Conservation (phyloP, 2,113 vertebrate genomes). For the Podarcis raffonei region DNA sequence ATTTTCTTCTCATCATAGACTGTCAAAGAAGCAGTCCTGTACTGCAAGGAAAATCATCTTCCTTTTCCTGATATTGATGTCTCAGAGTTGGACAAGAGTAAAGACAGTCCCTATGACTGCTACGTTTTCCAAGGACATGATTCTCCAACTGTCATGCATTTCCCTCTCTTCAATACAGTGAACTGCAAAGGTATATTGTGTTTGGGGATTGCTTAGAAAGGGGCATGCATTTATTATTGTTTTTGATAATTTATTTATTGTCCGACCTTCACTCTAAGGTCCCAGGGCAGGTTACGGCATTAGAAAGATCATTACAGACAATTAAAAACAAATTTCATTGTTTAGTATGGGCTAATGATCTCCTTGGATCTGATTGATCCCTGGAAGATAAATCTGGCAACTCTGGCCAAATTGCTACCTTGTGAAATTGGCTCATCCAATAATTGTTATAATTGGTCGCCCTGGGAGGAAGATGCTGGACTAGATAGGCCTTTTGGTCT, state of each 20-base stretch:
- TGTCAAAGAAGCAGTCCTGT: conserved; percentile 18
- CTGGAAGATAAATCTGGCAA: background rate
- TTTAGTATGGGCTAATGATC: background rate
- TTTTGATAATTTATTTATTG: no score
- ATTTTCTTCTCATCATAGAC: conserved; percentile 38
- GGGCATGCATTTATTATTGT: no score
- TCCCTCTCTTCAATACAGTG: conserved; percentile 61
- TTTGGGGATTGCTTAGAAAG: background rate
- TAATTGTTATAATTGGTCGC: no score
- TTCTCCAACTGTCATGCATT: conserved; percentile 56
- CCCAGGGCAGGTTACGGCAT: no score
- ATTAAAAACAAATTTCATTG: no score
- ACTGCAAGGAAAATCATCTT: conserved; percentile 28
- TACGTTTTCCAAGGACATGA: conserved; percentile 47
- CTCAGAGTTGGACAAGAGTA: background rate
- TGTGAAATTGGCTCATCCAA: no score
- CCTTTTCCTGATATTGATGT: conserved; percentile 44
- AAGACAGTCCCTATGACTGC: conserved; percentile 26
- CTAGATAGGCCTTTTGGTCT: no score
- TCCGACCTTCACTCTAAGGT: no score
- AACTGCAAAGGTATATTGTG: conserved; percentile 50
- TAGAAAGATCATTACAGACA: no score
- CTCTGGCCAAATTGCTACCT: no score
- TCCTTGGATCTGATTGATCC: background rate
- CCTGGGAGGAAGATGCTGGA: no score